These are phyloP conservation scores for Cephus pulcher DNA, from an alignment of 2,888 invertebrate genomes.

Conservation along the genomic window DNA sequence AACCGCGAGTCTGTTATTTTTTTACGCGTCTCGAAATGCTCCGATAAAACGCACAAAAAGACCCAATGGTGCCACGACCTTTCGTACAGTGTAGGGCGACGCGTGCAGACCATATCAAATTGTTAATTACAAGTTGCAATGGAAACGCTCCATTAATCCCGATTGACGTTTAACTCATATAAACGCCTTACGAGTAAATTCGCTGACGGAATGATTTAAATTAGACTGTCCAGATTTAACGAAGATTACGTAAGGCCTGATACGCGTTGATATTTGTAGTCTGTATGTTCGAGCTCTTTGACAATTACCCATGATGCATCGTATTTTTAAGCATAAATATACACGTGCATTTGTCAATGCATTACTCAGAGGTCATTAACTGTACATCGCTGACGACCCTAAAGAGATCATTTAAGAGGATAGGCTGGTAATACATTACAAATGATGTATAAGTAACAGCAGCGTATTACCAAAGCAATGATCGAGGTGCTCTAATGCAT, in stretches of 20 bases:
- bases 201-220: not conserved
- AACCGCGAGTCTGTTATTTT: not conserved
- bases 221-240: not conserved
- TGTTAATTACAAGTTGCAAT: constrained; percentile 39
- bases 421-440: constrained; percentile 1
- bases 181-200: not conserved
- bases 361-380: not conserved
- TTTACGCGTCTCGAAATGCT: not conserved
- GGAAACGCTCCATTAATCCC: constrained; percentile 20
- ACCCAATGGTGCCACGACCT: not conserved
- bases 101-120: constrained; percentile 28
- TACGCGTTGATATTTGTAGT: not conserved
- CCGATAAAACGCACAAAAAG: not conserved
- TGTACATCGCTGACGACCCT: not conserved
- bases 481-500: not conserved
- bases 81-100: not conserved
- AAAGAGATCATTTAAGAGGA: not conserved
- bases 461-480: constrained; percentile 1
- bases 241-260: not conserved
- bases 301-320: not conserved
- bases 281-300: not conserved
- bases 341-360: not conserved
- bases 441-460: constrained; percentile 19
- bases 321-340: not conserved
- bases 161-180: not conserved